Evolutionary conservation across 2,888 invertebrate species (phyloP), one percentile per base, ranked within the genome.

Genomic region (Amphimallon solstitiale): DNA sequence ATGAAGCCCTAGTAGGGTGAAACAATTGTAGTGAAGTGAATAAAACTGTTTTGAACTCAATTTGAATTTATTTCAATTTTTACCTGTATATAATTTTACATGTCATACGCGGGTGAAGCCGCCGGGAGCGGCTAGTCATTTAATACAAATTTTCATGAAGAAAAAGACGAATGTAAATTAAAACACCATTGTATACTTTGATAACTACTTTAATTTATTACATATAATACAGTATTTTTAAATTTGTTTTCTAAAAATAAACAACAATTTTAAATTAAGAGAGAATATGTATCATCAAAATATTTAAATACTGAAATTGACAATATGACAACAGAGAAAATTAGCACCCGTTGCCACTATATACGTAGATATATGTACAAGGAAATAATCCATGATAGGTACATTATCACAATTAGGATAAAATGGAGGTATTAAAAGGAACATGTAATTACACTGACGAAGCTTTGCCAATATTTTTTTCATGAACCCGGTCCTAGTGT

Each of bases 341-440:
- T 43, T 63, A 63, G 66, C 54, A 29, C 35, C 54, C 54, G 54
- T 62, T 48, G 62, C 48, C 46, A 54, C 46, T 17, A 37, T 45
- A 52, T 61, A 23, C 5, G 23, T 29, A 29, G 5, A 29, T 5
- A 29, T 29, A 5, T 29, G 9, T 45, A 62, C 52, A 23, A 54
- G 40, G 17, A n/a, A 52, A 23, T n/a, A 52, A 17, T 34, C 6
- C n/a, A 52, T 15, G 52, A 17, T 43, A 43, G 48, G 19, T 48
- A 48, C 52, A 64, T 68, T 71, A 71, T 71, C 71, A 71, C 71
- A 71, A 68, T 71, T 63, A 71, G 69, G 68, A 69, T 66, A 69
- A 63, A 66, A 59, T 69, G 64, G 66, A 68, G 65, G 68, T 68
- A 66, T 63, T 60, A 56, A 68, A 66, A 68, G 66, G 69, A 69